phyloP scores from a whole-genome alignment of 1,140 invertebrate species.

The Pseudobourletiella spinata region DNA sequence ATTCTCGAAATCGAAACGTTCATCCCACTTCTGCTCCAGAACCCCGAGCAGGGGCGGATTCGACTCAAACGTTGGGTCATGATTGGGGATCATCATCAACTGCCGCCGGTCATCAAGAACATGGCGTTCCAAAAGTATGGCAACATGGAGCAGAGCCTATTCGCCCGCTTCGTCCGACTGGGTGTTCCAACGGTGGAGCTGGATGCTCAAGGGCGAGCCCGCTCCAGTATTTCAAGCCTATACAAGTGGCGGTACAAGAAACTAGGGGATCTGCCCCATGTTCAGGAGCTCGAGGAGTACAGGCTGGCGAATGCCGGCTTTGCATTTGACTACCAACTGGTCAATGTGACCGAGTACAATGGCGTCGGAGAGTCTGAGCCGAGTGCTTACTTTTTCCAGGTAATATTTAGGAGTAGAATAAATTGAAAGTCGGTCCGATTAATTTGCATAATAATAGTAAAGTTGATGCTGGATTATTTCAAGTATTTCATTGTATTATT shows the following conservation, averaged over 20 bases:
- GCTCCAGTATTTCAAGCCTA: slow-evolving; percentile 77
- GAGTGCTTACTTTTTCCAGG: slow-evolving; percentile 96
- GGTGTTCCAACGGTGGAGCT: slow-evolving; percentile 95
- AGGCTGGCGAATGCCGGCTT: slow-evolving; percentile 85
- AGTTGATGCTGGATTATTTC: no score
- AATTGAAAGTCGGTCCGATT: not conserved
- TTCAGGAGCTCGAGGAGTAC: slow-evolving; percentile 73
- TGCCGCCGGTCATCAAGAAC: slow-evolving; percentile 99
- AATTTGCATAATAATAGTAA: not conserved
- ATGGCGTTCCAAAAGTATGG: slow-evolving; percentile 99
- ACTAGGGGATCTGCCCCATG: slow-evolving; percentile 84
- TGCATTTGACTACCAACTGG: slow-evolving; percentile 84
- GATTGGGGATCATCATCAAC: slow-evolving; percentile 85
- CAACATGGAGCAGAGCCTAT: slow-evolving; percentile 99
- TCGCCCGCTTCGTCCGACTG: slow-evolving; percentile 88
- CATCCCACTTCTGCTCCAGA: slow-evolving; percentile 93
- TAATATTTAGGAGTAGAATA: no score
- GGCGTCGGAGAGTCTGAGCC: slow-evolving; percentile 95
- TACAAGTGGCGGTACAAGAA: slow-evolving; percentile 98
- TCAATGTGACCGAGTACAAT: slow-evolving; percentile 96
- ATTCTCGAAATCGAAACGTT: slow-evolving; percentile 99
- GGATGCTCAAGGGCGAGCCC: slow-evolving; percentile 92
- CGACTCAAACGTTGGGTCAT: slow-evolving; percentile 99
- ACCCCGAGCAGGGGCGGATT: slow-evolving; percentile 91
- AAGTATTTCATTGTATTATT: not conserved